These are phyloP conservation scores for Clytia hemisphaerica DNA, from an alignment of 30 jellyfish, hydroid and myxozoan genomes.

Conservation along the genomic window DNA sequence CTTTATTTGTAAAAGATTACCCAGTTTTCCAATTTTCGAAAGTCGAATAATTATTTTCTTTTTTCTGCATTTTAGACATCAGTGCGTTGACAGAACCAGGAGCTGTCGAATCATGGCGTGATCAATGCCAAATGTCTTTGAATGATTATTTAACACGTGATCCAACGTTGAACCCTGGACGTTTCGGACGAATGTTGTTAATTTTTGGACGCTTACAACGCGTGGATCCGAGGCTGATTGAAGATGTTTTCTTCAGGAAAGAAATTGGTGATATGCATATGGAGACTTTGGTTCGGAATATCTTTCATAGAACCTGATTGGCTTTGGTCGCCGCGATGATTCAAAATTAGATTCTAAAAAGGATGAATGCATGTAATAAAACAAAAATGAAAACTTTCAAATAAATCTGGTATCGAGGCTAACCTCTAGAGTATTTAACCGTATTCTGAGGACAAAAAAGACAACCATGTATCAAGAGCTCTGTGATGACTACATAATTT, in stretches of 20 bases:
- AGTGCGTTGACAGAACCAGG: constrained; percentile 45
- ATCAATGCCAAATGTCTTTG: constrained; percentile 60
- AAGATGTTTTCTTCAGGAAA: constrained; percentile 59
- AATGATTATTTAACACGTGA: constrained; percentile 50
- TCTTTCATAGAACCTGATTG: constrained; percentile 25
- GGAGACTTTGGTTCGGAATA: constrained; percentile 65
- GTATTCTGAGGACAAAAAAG: too few relatives aligned
- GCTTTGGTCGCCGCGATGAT: background rate
- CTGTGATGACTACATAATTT: too few relatives aligned
- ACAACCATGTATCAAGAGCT: too few relatives aligned
- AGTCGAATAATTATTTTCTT: background rate
- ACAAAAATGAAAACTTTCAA: too few relatives aligned
- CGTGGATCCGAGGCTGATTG: constrained; percentile 44
- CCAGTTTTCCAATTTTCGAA: background rate
- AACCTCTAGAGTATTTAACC: too few relatives aligned
- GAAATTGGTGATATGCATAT: constrained; percentile 73
- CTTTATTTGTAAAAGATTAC: background rate
- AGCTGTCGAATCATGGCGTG: constrained; percentile 49
- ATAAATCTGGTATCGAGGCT: too few relatives aligned
- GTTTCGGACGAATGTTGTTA: constrained; percentile 67
- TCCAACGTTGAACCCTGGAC: constrained; percentile 43
- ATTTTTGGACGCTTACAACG: constrained; percentile 43
- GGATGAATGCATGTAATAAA: too few relatives aligned
- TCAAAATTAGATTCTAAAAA: too few relatives aligned
- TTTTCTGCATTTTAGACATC: constrained; percentile 30